These are phyloP conservation scores for Laspeyria flexula DNA, from an alignment of 2,888 invertebrate genomes.

Conservation along the genomic window DNA sequence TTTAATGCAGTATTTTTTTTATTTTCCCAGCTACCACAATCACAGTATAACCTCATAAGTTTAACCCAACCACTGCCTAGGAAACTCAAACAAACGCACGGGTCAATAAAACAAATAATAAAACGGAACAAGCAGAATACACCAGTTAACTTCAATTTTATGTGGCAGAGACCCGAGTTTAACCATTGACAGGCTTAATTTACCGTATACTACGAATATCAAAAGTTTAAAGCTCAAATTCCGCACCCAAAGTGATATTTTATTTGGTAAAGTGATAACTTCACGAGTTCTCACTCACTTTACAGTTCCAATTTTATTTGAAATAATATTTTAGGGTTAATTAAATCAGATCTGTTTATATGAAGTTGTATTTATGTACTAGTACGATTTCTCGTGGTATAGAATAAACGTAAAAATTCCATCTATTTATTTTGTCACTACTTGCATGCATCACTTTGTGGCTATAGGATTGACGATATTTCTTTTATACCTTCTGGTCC, in stretches of 20 bases:
- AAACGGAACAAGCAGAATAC: conserved; percentile 53
- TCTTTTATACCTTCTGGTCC: too few relatives aligned
- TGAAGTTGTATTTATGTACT: not conserved
- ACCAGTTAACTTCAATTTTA: conserved; percentile 64
- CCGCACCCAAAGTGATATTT: conserved; percentile 38
- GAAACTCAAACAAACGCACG: conserved; percentile 42
- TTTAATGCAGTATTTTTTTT: too few relatives aligned
- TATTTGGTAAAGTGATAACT: conserved; percentile 26
- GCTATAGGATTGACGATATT: too few relatives aligned
- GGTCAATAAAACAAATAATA: conserved; percentile 63
- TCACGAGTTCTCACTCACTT: conserved; percentile 15
- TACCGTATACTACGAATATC: conserved; percentile 33
- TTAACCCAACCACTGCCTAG: not conserved
- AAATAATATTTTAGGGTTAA: not conserved
- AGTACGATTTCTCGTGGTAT: not conserved
- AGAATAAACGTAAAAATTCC: not conserved
- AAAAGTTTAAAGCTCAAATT: conserved; percentile 39
- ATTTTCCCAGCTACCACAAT: too few relatives aligned
- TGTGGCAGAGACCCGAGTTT: conserved; percentile 49
- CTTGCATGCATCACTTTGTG: too few relatives aligned
- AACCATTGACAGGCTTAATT: conserved; percentile 47
- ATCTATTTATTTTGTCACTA: too few relatives aligned
- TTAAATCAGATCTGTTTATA: not conserved
- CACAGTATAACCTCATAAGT: too few relatives aligned
- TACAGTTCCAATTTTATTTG: not conserved